Evolutionary conservation across 1,140 invertebrate genomes (phyloP).

Genomic region (Stegodyphus mimosarum): DNA sequence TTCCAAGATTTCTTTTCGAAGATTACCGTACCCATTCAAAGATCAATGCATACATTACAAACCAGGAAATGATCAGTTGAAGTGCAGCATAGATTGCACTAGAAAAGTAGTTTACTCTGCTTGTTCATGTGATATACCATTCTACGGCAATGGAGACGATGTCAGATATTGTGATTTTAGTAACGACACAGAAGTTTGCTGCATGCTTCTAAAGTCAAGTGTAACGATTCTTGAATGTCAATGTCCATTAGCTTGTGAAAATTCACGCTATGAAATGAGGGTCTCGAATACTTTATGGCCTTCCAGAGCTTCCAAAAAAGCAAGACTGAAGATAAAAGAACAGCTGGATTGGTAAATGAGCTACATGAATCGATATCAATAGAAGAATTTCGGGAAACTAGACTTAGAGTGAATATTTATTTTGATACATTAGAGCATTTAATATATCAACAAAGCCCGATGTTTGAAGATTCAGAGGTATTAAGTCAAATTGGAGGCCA

Average conservation of each 20-base stretch:
- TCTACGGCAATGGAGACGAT: too few relatives aligned
- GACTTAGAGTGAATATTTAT: constrained; percentile 1
- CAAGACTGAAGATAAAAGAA: background rate
- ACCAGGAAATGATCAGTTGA: background rate
- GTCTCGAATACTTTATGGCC: background rate
- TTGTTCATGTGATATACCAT: background rate
- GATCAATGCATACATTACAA: constrained; percentile 26
- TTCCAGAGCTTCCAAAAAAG: background rate
- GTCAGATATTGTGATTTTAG: background rate
- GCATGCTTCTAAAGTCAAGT: background rate
- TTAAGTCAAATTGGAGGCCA: constrained; percentile 50
- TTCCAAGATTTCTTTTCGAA: background rate
- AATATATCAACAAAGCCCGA: constrained; percentile 36
- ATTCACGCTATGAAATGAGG: background rate
- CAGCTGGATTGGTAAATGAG: background rate
- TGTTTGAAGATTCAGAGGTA: constrained; percentile 48
- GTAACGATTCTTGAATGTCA: background rate
- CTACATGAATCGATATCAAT: background rate
- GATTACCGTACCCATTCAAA: constrained; percentile 36
- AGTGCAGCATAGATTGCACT: background rate
- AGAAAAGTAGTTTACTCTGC: background rate
- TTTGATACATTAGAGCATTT: constrained; percentile 34
- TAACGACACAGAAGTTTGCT: background rate
- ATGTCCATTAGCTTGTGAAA: background rate
- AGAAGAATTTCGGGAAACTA: background rate